These are phyloP conservation scores for Tiliqua scincoides DNA, from an alignment of 2,113 vertebrate genomes.

Conservation along the genomic window DNA sequence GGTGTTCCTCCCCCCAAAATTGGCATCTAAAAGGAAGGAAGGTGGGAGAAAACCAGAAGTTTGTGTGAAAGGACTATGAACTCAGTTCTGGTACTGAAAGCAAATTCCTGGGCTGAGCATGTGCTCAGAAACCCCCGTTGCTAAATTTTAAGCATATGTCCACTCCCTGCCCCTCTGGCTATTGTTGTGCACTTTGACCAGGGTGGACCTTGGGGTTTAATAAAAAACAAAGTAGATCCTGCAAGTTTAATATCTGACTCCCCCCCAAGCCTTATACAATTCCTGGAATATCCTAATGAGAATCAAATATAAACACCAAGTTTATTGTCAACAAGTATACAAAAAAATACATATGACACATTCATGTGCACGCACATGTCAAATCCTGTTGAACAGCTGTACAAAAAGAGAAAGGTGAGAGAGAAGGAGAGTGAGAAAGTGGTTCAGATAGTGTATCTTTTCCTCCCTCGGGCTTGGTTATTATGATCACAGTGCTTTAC, in stretches of 20 bases:
- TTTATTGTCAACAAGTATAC: conserved; percentile 83
- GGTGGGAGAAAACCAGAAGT: too few species aligned
- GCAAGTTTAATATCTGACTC: not conserved
- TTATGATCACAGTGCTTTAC: conserved; percentile 58
- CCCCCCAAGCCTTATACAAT: not conserved
- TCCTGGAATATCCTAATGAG: not conserved
- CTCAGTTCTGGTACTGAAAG: too few species aligned
- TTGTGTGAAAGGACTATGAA: too few species aligned
- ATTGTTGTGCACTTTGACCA: too few species aligned
- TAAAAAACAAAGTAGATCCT: too few species aligned
- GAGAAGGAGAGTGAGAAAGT: conserved; percentile 26
- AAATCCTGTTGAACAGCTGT: conserved; percentile 66
- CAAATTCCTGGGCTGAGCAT: too few species aligned
- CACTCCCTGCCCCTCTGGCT: too few species aligned
- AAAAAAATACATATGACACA: conserved; percentile 68
- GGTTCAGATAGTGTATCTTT: not conserved
- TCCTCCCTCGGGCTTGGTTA: not conserved
- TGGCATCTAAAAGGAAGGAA: too few species aligned
- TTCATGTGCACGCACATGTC: not conserved
- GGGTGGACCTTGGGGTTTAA: too few species aligned
- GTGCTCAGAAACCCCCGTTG: too few species aligned
- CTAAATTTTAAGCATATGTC: too few species aligned
- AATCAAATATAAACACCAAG: conserved; percentile 70
- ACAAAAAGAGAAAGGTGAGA: conserved; percentile 57
- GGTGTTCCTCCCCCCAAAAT: too few species aligned